Evolutionary conservation across 1,140 invertebrate genomes (phyloP).

Genomic region (Drepana arcuata): DNA sequence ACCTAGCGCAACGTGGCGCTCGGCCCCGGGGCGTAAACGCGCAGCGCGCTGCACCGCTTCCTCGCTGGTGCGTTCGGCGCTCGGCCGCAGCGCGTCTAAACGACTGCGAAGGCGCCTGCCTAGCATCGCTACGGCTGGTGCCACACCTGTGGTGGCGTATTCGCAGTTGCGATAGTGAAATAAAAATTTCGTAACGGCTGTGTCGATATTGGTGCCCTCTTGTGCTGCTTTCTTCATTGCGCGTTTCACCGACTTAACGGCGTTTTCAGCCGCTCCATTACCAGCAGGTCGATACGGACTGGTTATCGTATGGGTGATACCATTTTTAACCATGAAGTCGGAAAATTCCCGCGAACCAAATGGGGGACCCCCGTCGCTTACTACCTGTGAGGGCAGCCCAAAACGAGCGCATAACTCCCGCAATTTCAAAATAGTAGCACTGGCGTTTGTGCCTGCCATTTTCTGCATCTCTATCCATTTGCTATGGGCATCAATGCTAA

Average conservation of each 20-base stretch:
- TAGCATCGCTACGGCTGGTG: conserved; percentile 12
- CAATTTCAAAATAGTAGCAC: not conserved
- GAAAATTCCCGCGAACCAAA: not conserved
- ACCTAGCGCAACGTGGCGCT: no score
- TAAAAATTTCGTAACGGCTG: conserved; percentile 11
- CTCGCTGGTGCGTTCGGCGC: no score
- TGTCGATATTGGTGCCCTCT: conserved; percentile 6
- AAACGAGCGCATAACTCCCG: not conserved
- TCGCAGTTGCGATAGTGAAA: conserved; percentile 19
- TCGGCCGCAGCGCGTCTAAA: not conserved
- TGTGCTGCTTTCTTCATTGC: conserved; percentile 24
- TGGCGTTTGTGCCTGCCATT: not conserved
- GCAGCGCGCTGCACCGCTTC: no score
- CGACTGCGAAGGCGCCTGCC: conserved; percentile 8
- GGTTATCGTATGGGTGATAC: conserved; percentile 22
- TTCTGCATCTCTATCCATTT: not conserved
- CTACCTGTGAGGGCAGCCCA: not conserved
- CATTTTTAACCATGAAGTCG: conserved; percentile 5
- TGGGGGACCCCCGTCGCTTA: conserved; percentile 1
- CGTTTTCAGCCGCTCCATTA: conserved; percentile 40
- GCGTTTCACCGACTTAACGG: conserved; percentile 41
- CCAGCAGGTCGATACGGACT: conserved; percentile 29
- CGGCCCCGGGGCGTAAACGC: no score
- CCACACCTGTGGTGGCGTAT: conserved; percentile 15
- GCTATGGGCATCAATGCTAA: not conserved